Base-by-base conservation (phyloP, 2,888 invertebrate species). In the Alviniconcha strummeri region DNA sequence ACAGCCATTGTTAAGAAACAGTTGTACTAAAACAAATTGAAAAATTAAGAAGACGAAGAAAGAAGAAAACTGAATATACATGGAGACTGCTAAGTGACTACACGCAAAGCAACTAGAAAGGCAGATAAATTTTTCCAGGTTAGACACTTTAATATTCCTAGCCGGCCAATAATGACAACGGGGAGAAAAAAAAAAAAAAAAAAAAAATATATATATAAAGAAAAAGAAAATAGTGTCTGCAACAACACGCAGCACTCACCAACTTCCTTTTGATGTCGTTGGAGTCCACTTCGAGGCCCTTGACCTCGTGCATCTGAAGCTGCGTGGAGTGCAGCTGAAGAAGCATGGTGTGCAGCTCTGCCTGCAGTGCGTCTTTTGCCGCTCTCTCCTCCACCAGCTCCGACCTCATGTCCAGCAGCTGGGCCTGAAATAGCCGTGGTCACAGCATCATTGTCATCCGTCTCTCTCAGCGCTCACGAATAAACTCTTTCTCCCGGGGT, bases 321-420 rank as follows among this genome's bases (percentile, higher is more conserved):
- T 96, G 95, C 72, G 95, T 94, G 13, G 95, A 94, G 91, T 96
- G 96, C 64, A 96, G 92, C 90, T 96, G 96, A 67, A 96, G 94
- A 87, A 96, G 92, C 86, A 96, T 92, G 85, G 95, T 95, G 90
- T 95, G 95, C 83, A 95, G 93, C 91, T 96, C 96, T 88, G 95
- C 95, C 90, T 96, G 96, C 85, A 95, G 91, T 57, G 95, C 94
- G 88, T 95, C 94, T 86, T 95, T 95, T 82, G 95, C 94, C 17
- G 96, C 96, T 91, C 96, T 95, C 17, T 96, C 95, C 89, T 96
- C 96, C 81, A 96, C 95, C 89, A 97, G 93, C 92, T 97, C 96
- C 82, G 96, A 95, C 90, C 96, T 95, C 95, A 96, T 95, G 91
- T 96, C 96, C 82, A 96, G 95, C 87, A 97, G 94, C 94, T 97